Base-by-base conservation (phyloP, 2,888 invertebrate genomes). In the Alitta virens region DNA sequence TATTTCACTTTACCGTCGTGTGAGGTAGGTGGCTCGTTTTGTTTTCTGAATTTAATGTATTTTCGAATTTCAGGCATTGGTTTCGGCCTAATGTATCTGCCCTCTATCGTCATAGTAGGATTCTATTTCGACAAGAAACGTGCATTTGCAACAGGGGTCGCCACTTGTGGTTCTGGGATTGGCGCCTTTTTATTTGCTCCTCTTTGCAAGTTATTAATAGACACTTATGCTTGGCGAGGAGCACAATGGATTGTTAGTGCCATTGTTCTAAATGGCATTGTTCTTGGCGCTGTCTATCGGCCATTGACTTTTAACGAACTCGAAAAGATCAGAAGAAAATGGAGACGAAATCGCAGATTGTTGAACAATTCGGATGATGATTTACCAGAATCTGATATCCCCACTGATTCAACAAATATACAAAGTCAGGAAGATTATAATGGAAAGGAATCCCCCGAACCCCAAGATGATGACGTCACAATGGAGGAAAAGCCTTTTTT, bases 31-130 rank as follows among this genome's bases (percentile, higher is more conserved):
- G n/a, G n/a, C n/a, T n/a, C n/a, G n/a, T n/a, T n/a, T n/a, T n/a
- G n/a, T n/a, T n/a, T n/a, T n/a, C n/a, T n/a, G n/a, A n/a, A n/a
- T n/a, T n/a, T n/a, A 46, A 23, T 23, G 33, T 55, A 18, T 58
- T 49, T 27, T n/a, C 60, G 42, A 26, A 40, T 77, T 70, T 16
- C 85, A 91, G 92, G 96, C 63, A 89, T 93, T 69, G 96, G 96
- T 1, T 90, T 94, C 76, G 94, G 95, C 58, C 87, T 96, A 85
- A 90, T 97, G 74, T 97, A 95, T 84, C 91, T 97, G 71, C 96
- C 97, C 0, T 90, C 96, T 2, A 94, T 97, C 49, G 90, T 98
- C 72, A 91, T 92, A 18, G 62, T 58, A 3, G 57, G 62, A 1
- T 55, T 49, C 33, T 59, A 58, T 43, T 64, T 64, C 49, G 62